Percentiles rank a stretch among this genome's conserved stretches.
phyloP scores from a whole-genome alignment of 2,113 vertebrate genomes.

The Microtus montanus region DNA sequence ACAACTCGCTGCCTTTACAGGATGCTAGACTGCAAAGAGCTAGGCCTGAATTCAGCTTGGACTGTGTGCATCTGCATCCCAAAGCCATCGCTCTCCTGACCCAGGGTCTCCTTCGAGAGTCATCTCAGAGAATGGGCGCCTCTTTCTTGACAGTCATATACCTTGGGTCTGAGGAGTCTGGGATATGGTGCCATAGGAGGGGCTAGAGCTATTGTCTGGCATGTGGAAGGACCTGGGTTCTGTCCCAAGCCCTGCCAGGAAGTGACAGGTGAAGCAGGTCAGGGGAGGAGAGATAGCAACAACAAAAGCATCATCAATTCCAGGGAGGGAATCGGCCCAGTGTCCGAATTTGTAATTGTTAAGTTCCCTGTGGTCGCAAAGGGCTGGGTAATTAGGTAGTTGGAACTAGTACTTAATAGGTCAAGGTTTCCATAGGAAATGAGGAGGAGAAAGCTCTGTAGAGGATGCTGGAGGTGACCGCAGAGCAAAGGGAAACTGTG shows the following conservation, averaged over 20 bases:
- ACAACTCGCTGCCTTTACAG: constrained; percentile 34
- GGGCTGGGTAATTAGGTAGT: neutral
- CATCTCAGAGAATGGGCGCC: neutral
- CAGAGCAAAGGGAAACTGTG: neutral
- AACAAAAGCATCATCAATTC: neutral
- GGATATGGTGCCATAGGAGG: no score
- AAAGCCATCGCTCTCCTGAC: neutral
- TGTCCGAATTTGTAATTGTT: neutral
- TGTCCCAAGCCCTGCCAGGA: neutral
- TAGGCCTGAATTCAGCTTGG: constrained; percentile 52
- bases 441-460: neutral
- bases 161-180: neutral
- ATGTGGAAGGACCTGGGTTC: neutral
- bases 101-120: neutral
- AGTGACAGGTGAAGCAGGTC: no score
- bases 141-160: neutral
- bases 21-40: constrained; percentile 29
- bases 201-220: neutral
- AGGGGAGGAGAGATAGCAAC: neutral
- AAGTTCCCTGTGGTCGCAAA: neutral
- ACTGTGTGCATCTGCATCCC: neutral
- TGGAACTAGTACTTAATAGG: neutral
- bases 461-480: no score
- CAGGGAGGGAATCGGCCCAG: neutral
- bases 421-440: neutral